These are phyloP conservation scores for Peromyscus aztecus DNA, from an alignment of 2,797 vertebrate species.

Conservation along the genomic window DNA sequence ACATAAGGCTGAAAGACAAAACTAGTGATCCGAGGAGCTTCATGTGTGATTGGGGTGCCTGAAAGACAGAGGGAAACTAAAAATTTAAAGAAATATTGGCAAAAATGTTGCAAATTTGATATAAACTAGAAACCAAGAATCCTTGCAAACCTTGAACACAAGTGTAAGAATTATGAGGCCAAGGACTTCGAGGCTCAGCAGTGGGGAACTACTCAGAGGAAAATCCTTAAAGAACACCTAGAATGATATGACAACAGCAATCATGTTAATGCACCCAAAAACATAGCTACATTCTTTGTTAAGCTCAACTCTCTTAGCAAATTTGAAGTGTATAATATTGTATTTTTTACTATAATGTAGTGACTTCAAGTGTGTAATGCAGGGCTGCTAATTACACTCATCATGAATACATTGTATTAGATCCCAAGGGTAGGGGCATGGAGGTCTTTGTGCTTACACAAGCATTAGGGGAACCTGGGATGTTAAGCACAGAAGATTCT, in stretches of 20 bases:
- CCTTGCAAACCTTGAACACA: not conserved
- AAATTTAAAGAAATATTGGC: not conserved
- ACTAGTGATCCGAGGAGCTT: not conserved
- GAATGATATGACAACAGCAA: not conserved
- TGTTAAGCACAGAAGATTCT: not conserved
- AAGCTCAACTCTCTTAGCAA: not conserved
- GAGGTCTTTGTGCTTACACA: not conserved
- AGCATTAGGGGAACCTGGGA: not conserved
- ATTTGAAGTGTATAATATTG: not conserved
- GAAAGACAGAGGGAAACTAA: not conserved
- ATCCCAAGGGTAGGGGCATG: not conserved
- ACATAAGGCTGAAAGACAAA: not conserved
- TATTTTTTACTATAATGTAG: not conserved
- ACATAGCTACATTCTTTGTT: not conserved
- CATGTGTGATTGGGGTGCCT: not conserved
- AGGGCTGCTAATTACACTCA: not conserved
- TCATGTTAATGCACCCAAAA: not conserved
- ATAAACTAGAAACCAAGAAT: not conserved
- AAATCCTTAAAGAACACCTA: not conserved
- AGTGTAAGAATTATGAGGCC: not conserved
- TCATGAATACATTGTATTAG: not conserved
- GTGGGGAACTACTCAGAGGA: not conserved
- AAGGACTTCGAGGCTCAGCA: not conserved
- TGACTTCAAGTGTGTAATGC: not conserved
- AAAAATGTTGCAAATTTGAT: not conserved